Percentiles rank a stretch among this genome's conserved stretches.
Conservation (phyloP, 2,888 invertebrate genomes). For the Lampropteryx suffumata region DNA sequence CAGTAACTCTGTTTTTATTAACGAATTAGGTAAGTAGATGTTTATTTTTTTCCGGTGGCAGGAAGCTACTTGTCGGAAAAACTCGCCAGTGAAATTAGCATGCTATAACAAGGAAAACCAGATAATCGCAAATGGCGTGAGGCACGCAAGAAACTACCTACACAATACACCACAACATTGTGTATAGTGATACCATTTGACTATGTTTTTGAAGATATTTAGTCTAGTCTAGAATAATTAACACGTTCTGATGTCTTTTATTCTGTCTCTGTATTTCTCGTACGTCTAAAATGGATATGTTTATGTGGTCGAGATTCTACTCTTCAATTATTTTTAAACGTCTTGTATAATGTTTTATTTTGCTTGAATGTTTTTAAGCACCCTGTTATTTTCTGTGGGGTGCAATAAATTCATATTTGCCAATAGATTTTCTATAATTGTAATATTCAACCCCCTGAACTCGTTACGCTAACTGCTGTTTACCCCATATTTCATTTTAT, state of each 20-base stretch:
- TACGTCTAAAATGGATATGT: too few relatives aligned
- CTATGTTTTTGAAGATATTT: background rate
- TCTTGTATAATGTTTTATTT: too few relatives aligned
- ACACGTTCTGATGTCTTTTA: too few relatives aligned
- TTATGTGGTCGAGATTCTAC: too few relatives aligned
- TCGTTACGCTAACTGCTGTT: constrained; percentile 29
- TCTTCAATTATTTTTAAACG: too few relatives aligned
- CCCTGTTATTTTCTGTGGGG: constrained; percentile 25
- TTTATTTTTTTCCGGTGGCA: too few relatives aligned
- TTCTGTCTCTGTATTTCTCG: too few relatives aligned
- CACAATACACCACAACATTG: background rate
- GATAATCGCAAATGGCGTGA: constrained; percentile 29
- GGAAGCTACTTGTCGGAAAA: constrained; percentile 24
- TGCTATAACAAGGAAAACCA: constrained; percentile 19
- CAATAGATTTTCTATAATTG: constrained; percentile 31
- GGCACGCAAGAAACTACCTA: constrained; percentile 21
- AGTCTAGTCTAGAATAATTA: too few relatives aligned
- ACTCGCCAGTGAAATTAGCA: constrained; percentile 17
- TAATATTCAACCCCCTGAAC: constrained; percentile 31
- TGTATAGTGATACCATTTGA: background rate
- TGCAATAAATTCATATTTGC: constrained; percentile 34
- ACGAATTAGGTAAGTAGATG: too few relatives aligned
- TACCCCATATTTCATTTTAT: constrained; percentile 30
- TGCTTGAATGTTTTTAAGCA: too few relatives aligned
- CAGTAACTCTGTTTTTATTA: too few relatives aligned